phyloP scores from a whole-genome alignment of 2,113 vertebrate genomes.

The Saguinus midas region DNA sequence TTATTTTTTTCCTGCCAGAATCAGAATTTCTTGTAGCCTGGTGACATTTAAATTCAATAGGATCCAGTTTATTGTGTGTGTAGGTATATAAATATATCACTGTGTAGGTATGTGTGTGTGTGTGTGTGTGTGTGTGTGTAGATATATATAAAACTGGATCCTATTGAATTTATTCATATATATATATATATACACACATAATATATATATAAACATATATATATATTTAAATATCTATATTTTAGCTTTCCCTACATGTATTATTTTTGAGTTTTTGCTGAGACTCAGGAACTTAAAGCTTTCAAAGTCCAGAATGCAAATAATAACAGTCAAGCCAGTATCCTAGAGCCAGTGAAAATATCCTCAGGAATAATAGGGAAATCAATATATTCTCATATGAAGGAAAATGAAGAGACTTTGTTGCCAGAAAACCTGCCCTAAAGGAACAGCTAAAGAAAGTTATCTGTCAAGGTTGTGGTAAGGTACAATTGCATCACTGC shows the following conservation, averaged over 20 bases:
- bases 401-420: background rate
- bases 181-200: no score
- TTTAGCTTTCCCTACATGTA: background rate
- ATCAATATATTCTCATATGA: background rate
- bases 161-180: no score
- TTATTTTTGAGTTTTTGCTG: background rate
- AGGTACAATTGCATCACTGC: no score
- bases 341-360: background rate
- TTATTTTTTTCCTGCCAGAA: background rate
- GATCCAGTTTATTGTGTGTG: background rate
- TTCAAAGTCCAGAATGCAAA: conserved; percentile 25
- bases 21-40: background rate
- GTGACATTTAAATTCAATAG: background rate
- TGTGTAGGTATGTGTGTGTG: no score
- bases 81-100: no score
- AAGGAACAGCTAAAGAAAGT: background rate
- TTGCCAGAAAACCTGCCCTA: background rate
- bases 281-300: background rate
- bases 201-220: no score
- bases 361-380: background rate
- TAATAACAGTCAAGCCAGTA: background rate
- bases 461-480: no score
- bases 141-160: no score
- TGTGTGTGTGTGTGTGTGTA: no score
- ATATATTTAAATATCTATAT: background rate